Percentiles rank a stretch among this genome's conserved stretches.
Conservation (phyloP, 2,113 vertebrate species). For the Mesoclemmys tuberculata region DNA sequence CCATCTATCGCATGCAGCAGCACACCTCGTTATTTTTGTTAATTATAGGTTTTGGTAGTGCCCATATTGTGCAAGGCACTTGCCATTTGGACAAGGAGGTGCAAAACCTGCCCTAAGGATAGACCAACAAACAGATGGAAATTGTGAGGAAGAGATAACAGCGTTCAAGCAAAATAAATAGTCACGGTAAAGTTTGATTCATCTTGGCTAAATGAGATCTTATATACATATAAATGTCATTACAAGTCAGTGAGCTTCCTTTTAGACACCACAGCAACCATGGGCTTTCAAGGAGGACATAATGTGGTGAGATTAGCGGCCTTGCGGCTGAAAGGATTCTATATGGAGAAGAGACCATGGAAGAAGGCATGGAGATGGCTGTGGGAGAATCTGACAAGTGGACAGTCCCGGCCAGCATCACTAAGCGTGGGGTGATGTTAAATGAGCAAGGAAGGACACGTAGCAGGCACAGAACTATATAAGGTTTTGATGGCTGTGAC, state of each 20-base stretch:
- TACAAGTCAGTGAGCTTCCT: background rate
- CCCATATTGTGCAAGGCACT: background rate
- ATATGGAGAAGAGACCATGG: fast-evolving
- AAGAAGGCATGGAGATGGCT: background rate
- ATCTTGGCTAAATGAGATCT: background rate
- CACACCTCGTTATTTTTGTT: background rate
- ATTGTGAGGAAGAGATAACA: background rate
- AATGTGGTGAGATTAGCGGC: background rate
- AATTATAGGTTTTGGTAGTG: background rate
- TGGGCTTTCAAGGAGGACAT: background rate
- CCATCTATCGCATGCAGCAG: background rate
- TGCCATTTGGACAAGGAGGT: background rate
- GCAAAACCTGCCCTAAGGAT: background rate
- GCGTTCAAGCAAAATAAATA: fast-evolving
- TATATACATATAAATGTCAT: background rate
- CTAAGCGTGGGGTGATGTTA: background rate
- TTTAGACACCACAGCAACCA: too few species aligned
- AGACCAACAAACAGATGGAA: background rate
- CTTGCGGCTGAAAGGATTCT: background rate
- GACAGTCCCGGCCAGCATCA: background rate
- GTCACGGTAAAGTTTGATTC: background rate
- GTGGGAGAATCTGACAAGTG: background rate
- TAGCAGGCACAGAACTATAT: background rate
- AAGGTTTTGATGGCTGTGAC: background rate
- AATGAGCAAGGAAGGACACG: background rate